Conservation (phyloP, 2,888 invertebrate species). For the Cheilosia pagana region DNA sequence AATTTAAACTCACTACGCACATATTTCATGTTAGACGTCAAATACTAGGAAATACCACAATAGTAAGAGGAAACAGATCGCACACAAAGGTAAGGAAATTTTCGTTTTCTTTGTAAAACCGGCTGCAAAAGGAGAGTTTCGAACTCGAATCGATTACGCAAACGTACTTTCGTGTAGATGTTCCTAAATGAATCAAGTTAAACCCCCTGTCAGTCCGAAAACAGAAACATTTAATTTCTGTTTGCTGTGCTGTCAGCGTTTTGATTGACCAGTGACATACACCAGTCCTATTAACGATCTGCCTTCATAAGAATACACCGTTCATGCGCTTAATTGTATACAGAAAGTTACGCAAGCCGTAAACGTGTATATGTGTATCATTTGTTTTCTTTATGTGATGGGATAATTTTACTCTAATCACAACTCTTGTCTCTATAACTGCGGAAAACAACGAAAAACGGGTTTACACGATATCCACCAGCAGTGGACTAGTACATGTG, state of each 20-base stretch:
- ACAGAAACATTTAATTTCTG: conserved; percentile 7
- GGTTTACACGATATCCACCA: conserved; percentile 12
- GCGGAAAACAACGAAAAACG: conserved; percentile 23
- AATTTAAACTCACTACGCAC: too few relatives aligned
- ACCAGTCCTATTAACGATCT: not conserved
- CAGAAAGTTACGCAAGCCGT: conserved; percentile 25
- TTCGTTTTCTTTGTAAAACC: too few relatives aligned
- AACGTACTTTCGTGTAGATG: too few relatives aligned
- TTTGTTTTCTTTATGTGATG: not conserved
- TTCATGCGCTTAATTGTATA: conserved; percentile 6
- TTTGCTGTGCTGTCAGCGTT: conserved; percentile 5
- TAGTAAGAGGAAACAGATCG: too few relatives aligned
- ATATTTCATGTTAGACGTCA: too few relatives aligned
- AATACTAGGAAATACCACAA: too few relatives aligned
- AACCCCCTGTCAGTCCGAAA: not conserved
- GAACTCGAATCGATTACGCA: too few relatives aligned
- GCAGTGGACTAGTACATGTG: too few relatives aligned
- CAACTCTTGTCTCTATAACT: conserved; percentile 11
- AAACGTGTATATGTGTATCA: not conserved
- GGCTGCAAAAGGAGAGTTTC: too few relatives aligned
- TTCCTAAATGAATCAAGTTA: too few relatives aligned
- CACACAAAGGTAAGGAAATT: too few relatives aligned
- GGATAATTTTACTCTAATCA: conserved; percentile 52
- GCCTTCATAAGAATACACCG: not conserved
- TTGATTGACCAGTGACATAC: conserved; percentile 5